A percentile compares a stretch with the other conserved stretches of the same genome.
phyloP scores from a whole-genome alignment of 1,140 invertebrate species.

The Nilaparvata lugens region DNA sequence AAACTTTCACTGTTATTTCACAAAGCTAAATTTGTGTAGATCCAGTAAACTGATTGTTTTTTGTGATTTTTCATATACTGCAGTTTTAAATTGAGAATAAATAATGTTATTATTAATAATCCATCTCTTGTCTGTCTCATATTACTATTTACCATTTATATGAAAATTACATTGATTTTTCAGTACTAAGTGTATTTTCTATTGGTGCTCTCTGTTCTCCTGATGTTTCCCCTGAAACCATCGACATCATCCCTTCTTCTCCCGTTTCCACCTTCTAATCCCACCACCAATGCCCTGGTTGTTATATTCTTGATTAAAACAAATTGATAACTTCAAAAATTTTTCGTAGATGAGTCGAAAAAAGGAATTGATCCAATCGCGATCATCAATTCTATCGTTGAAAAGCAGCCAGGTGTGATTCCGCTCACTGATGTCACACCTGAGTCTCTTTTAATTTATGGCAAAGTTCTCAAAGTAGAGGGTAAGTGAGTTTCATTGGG shows the following conservation, averaged over 20 bases:
- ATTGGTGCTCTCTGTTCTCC: background rate
- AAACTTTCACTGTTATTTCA: too few species aligned
- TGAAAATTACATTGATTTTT: too few species aligned
- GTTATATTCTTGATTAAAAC: background rate
- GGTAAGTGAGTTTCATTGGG: conserved; percentile 36
- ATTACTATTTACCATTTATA: too few species aligned
- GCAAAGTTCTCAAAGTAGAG: conserved; percentile 65
- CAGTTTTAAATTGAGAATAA: too few species aligned
- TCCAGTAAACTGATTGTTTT: too few species aligned
- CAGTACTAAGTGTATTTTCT: too few species aligned
- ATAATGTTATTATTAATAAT: too few species aligned
- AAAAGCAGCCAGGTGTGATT: conserved; percentile 58
- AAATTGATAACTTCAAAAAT: background rate
- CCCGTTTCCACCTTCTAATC: background rate
- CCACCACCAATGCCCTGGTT: background rate
- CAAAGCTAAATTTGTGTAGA: too few species aligned
- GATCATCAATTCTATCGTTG: conserved; percentile 55
- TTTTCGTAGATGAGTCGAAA: conserved; percentile 39
- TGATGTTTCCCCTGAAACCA: conserved; percentile 3
- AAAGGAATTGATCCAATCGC: conserved; percentile 43
- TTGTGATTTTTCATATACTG: too few species aligned
- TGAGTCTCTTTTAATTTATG: conserved; percentile 67
- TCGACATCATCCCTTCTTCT: conserved; percentile 22
- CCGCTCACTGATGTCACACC: conserved; percentile 60
- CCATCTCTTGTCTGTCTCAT: too few species aligned